These are phyloP conservation scores for Agelastica alni DNA, from an alignment of 2,888 invertebrate species.

Conservation along the genomic window DNA sequence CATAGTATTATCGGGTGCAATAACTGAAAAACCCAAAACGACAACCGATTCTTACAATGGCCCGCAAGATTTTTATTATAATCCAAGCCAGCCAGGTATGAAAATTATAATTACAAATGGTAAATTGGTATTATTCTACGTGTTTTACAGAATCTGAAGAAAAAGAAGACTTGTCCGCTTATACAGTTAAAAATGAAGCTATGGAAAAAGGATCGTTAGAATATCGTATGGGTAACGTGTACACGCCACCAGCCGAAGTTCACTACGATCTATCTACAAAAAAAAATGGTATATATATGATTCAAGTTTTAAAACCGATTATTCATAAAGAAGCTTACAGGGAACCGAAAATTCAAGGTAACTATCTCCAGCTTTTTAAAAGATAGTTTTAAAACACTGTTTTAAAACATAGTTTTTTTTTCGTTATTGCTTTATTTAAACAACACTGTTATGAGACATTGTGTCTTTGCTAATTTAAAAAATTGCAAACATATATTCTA, in stretches of 20 bases:
- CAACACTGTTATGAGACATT: too few species aligned
- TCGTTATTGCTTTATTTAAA: too few species aligned
- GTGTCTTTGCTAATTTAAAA: too few species aligned
- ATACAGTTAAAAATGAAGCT: not conserved
- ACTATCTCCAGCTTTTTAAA: too few species aligned
- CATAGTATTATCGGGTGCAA: not conserved
- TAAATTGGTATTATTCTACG: too few species aligned
- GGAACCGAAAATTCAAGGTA: slow-evolving; percentile 32
- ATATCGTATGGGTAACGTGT: not conserved
- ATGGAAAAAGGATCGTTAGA: not conserved
- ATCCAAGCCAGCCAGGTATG: not conserved
- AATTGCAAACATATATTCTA: too few species aligned
- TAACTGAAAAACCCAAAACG: not conserved
- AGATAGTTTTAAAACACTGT: too few species aligned
- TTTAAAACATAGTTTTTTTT: too few species aligned
- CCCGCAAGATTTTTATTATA: not conserved
- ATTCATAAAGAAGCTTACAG: slow-evolving; percentile 12
- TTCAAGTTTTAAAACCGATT: not conserved
- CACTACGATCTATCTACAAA: not conserved
- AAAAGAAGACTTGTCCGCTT: too few species aligned
- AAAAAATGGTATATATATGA: not conserved
- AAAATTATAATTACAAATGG: not conserved
- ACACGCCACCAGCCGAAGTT: slow-evolving; percentile 2
- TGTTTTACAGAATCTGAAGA: too few species aligned
- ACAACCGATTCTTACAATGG: not conserved